Conservation (phyloP, 2,797 vertebrate species). For the Hypotaenidia okinawae region DNA sequence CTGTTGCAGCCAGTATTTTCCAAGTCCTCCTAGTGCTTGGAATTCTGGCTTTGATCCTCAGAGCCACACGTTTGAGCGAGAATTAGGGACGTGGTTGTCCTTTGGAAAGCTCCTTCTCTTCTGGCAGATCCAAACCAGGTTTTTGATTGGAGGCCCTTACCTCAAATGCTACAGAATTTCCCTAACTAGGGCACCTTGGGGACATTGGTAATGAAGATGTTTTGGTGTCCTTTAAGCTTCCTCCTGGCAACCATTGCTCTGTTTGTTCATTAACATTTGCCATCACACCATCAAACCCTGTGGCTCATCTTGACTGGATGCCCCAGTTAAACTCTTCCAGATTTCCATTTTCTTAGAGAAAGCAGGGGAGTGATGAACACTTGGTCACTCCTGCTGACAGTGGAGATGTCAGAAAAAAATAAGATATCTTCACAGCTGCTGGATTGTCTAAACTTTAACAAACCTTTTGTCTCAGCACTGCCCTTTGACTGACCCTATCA, state of each 20-base stretch:
- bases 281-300: background rate
- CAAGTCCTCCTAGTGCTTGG: background rate
- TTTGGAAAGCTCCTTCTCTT: background rate
- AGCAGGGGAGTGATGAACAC: background rate
- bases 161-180: background rate
- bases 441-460: conserved; percentile 33
- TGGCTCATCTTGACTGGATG: background rate
- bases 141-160: background rate
- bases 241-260: background rate
- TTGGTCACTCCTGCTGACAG: conserved; percentile 13
- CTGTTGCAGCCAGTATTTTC: background rate
- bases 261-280: background rate
- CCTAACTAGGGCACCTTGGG: background rate
- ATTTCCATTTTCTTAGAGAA: background rate
- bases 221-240: background rate
- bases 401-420: conserved; percentile 22
- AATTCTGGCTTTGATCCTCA: background rate
- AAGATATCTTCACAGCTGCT: background rate
- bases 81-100: background rate
- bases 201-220: background rate
- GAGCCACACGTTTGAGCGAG: background rate
- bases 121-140: background rate
- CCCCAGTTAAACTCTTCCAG: background rate
- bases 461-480: background rate
- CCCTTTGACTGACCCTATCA: background rate